phyloP scores from a whole-genome alignment of 2,113 vertebrate genomes.

The Boulengerochromis microlepis region DNA sequence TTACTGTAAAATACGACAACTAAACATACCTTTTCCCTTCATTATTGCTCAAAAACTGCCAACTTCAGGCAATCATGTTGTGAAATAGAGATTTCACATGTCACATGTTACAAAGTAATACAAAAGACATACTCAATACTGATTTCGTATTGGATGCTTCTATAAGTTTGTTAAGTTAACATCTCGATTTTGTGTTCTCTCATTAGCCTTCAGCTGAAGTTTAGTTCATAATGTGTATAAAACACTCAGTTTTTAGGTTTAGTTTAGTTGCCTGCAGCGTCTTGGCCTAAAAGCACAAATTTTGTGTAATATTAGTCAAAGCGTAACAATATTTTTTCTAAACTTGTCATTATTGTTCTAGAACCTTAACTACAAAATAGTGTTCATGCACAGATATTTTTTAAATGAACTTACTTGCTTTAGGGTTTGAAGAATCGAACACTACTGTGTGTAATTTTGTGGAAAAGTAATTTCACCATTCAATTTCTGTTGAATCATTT shows the following conservation, averaged over 20 bases:
- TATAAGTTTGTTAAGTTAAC: neutral
- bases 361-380: neutral
- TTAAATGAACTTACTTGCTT: neutral
- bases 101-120: neutral
- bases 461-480: neutral
- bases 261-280: neutral
- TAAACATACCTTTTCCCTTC: neutral
- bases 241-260: neutral
- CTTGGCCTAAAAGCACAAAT: neutral
- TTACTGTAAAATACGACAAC: accelerated
- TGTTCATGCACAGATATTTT: neutral
- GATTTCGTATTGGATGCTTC: neutral
- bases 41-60: neutral
- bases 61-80: neutral
- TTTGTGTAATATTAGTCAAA: neutral
- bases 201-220: neutral
- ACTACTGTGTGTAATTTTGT: neutral
- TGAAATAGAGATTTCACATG: neutral
- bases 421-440: neutral
- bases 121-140: neutral
- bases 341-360: neutral
- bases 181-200: neutral
- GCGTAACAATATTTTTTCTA: neutral
- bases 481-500: neutral
- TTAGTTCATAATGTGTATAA: neutral